A percentile compares a stretch with the other conserved stretches of the same genome.
These are phyloP conservation scores for Geotrupes spiniger DNA, from an alignment of 2,888 invertebrate species.

Conservation along the genomic window DNA sequence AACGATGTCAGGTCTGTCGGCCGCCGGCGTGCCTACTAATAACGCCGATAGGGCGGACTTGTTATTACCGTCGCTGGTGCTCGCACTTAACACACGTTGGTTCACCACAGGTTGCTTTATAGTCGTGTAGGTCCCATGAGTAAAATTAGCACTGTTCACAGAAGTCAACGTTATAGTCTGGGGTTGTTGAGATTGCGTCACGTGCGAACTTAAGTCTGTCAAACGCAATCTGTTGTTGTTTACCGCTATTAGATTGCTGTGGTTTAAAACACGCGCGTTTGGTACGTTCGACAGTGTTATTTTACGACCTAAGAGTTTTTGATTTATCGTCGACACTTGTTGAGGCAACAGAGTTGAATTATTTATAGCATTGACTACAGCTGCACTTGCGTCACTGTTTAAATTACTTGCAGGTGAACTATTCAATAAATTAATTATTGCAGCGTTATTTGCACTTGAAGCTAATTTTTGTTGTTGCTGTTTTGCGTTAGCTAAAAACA, in stretches of 20 bases:
- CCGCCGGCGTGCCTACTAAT: conserved; percentile 59
- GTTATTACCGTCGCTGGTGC: conserved; percentile 29
- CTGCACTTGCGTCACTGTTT: conserved; percentile 59
- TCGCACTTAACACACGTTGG: conserved; percentile 27
- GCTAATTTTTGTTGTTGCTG: conserved; percentile 41
- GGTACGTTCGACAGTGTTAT: conserved; percentile 57
- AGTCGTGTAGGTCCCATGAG: conserved; percentile 40
- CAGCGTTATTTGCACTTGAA: conserved; percentile 62
- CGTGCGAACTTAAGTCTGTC: conserved; percentile 36
- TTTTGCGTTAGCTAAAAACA: conserved; percentile 33
- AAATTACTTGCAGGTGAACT: conserved; percentile 66
- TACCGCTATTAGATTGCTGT: conserved; percentile 48
- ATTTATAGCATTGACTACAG: conserved; percentile 52
- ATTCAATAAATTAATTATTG: conserved; percentile 74
- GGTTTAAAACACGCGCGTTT: conserved; percentile 47
- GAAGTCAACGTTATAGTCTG: conserved; percentile 48
- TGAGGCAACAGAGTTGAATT: conserved; percentile 44
- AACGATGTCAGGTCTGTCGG: conserved; percentile 57
- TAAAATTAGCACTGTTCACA: conserved; percentile 43
- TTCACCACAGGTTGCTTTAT: conserved; percentile 40
- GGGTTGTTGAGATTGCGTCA: conserved; percentile 40
- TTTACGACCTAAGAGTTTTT: conserved; percentile 54
- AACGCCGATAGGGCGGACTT: conserved; percentile 58
- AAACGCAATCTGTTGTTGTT: conserved; percentile 40
- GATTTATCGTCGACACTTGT: conserved; percentile 42